phyloP scores from a whole-genome alignment of 2,797 vertebrate species.

The Manis pentadactyla region DNA sequence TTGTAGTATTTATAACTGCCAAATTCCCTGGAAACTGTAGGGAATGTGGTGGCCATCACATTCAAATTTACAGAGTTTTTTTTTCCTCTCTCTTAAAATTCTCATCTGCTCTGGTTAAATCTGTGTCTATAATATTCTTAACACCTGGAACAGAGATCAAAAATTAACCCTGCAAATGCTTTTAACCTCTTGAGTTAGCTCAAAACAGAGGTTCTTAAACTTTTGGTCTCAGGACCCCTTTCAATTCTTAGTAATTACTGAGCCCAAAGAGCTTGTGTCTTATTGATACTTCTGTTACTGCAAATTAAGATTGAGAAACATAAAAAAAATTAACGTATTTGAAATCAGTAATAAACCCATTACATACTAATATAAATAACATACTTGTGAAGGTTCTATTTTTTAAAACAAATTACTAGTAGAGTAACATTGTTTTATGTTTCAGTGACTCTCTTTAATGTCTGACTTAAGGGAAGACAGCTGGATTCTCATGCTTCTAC shows the following conservation, averaged over 20 bases:
- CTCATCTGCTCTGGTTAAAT: not conserved
- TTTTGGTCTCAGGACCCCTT: slow-evolving; percentile 10
- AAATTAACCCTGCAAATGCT: not conserved
- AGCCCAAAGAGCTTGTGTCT: not conserved
- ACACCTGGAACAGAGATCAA: not conserved
- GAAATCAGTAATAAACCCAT: not conserved
- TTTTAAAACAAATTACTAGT: slow-evolving; percentile 37
- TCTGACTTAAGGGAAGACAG: not conserved
- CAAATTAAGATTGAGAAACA: slow-evolving; percentile 54
- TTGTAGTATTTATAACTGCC: not conserved
- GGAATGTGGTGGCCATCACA: not conserved
- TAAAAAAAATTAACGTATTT: slow-evolving; percentile 4
- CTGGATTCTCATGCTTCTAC: not conserved
- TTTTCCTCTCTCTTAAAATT: not conserved
- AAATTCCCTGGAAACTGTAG: not conserved
- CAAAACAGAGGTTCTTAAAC: not conserved
- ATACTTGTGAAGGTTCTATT: not conserved
- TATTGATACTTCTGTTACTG: slow-evolving; percentile 33
- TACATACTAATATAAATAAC: not conserved
- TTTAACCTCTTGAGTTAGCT: not conserved
- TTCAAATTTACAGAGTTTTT: not conserved
- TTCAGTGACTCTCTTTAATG: slow-evolving; percentile 12
- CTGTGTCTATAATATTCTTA: not conserved
- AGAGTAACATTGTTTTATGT: not conserved
- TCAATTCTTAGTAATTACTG: not conserved